phyloP scores from a whole-genome alignment of 2,113 vertebrate species.

The Okapia johnstoni region DNA sequence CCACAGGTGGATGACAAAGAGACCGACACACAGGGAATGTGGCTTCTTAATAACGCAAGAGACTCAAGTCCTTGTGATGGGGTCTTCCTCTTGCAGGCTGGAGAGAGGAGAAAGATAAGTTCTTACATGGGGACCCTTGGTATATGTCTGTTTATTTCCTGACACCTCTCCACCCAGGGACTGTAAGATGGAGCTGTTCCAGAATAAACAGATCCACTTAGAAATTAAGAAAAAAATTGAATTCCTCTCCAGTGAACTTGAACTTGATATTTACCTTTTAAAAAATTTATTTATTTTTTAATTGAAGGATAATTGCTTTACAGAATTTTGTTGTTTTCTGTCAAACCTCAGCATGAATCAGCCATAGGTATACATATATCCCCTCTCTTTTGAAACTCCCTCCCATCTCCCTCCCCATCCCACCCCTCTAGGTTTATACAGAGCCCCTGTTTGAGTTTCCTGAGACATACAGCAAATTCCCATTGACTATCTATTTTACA shows the following conservation, averaged over 20 bases:
- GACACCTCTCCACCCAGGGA: neutral
- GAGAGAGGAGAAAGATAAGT: neutral
- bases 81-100: neutral
- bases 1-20: neutral
- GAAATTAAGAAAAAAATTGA: neutral
- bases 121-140: rapidly evolving
- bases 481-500: neutral
- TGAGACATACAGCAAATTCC: neutral
- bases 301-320: neutral
- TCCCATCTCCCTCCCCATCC: neutral
- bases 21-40: rapidly evolving
- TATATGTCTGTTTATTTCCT: rapidly evolving
- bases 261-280: neutral
- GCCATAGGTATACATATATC: neutral
- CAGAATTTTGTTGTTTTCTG: neutral
- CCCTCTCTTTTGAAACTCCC: neutral
- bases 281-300: neutral
- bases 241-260: neutral
- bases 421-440: neutral
- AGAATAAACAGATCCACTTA: rapidly evolving
- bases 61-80: neutral
- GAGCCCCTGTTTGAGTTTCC: neutral
- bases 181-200: neutral
- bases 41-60: neutral
- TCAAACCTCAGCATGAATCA: neutral